Evolutionary conservation across 2,888 invertebrate genomes (phyloP).

Genomic region (Sinhomidia bicolor): DNA sequence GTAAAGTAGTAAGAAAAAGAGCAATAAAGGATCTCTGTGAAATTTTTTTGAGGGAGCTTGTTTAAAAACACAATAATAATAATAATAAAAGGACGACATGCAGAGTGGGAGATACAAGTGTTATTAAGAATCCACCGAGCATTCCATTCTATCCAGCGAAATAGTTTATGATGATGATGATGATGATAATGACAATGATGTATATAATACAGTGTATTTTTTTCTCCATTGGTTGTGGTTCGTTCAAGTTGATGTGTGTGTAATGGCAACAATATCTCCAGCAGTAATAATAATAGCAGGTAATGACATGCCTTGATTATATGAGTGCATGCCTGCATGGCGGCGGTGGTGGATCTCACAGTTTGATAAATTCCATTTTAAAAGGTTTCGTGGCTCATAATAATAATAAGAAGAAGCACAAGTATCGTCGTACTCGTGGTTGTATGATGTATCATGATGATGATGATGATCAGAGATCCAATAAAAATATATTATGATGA

Average conservation of each 20-base stretch:
- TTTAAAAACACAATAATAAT: slow-evolving; percentile 42
- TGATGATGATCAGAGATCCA: too few relatives aligned
- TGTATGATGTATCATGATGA: neutral
- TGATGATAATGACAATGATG: neutral
- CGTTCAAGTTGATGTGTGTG: neutral
- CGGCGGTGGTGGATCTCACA: slow-evolving; percentile 29
- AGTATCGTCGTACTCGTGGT: neutral
- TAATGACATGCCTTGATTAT: slow-evolving; percentile 68
- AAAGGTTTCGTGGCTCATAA: slow-evolving; percentile 30
- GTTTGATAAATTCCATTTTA: slow-evolving; percentile 52
- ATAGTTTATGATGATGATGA: too few relatives aligned
- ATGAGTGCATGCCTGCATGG: slow-evolving; percentile 63
- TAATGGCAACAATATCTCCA: slow-evolving; percentile 40
- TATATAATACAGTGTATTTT: neutral
- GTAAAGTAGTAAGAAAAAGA: neutral
- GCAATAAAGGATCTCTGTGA: slow-evolving; percentile 32
- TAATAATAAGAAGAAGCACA: too few relatives aligned
- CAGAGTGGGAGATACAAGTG: slow-evolving; percentile 58
- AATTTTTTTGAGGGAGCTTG: slow-evolving; percentile 4
- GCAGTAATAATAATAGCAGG: slow-evolving; percentile 51
- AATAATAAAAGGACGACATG: slow-evolving; percentile 61
- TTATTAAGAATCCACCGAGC: slow-evolving; percentile 43
- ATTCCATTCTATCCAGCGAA: slow-evolving; percentile 34
- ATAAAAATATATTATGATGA: too few relatives aligned
- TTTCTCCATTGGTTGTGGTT: neutral